These are phyloP conservation scores for Piscicola geometra DNA, from an alignment of 2,888 invertebrate species.

Conservation along the genomic window DNA sequence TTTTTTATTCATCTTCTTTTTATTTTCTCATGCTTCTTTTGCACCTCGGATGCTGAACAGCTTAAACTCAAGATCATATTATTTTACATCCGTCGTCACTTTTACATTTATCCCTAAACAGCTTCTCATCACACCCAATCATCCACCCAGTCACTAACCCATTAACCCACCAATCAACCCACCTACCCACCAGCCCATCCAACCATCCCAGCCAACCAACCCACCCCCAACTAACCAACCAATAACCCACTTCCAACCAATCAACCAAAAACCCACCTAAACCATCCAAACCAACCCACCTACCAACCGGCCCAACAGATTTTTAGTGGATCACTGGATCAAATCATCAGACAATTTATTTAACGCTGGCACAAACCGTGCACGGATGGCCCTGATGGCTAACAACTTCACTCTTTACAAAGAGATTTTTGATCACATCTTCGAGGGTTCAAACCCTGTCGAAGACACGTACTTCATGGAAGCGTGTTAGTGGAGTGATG, in stretches of 20 bases:
- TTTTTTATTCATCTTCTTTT: too few relatives aligned
- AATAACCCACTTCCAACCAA: background rate
- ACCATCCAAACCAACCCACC: background rate
- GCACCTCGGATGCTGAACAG: too few relatives aligned
- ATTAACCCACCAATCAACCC: background rate
- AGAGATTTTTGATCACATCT: constrained; percentile 38
- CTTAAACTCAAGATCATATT: too few relatives aligned
- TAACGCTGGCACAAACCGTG: constrained; percentile 49
- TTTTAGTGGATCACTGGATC: constrained; percentile 54
- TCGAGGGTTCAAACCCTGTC: constrained; percentile 46
- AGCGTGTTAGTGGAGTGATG: constrained; percentile 42
- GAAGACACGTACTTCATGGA: constrained; percentile 44
- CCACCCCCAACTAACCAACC: background rate
- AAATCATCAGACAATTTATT: constrained; percentile 51
- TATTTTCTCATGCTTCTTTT: too few relatives aligned
- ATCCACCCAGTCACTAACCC: background rate
- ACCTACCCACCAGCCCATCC: background rate
- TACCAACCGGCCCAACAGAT: too few relatives aligned
- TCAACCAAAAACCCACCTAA: background rate
- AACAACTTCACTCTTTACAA: constrained; percentile 37
- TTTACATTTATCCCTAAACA: too few relatives aligned
- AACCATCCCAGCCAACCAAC: background rate
- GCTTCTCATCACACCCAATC: too few relatives aligned
- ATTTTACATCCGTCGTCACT: too few relatives aligned
- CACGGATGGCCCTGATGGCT: constrained; percentile 45